A percentile compares a stretch with the other conserved stretches of the same genome.
Evolutionary conservation across 2,113 vertebrate species (phyloP).

Genomic region (Archilochus colubris): DNA sequence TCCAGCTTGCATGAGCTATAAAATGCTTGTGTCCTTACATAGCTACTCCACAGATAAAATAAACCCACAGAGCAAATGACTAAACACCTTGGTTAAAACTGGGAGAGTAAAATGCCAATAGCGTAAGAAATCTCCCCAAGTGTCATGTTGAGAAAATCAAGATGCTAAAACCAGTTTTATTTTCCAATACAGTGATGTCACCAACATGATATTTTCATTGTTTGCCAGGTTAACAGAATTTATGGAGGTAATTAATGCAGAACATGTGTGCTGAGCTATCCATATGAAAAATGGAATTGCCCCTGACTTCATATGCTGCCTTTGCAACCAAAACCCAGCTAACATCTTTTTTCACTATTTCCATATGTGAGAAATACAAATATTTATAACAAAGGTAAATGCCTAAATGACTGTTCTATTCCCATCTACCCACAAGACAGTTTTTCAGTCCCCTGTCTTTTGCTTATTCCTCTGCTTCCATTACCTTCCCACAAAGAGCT

Average conservation of each 20-base stretch:
- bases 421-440: background rate
- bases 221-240: conserved; percentile 82
- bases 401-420: conserved; percentile 2
- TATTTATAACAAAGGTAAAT: conserved; percentile 69
- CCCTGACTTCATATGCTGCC: conserved; percentile 70
- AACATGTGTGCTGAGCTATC: conserved; percentile 79
- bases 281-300: conserved; percentile 71
- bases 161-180: conserved; percentile 69
- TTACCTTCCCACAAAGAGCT: background rate
- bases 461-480: background rate
- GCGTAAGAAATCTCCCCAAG: background rate
- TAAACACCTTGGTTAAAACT: conserved; percentile 8
- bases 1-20: background rate
- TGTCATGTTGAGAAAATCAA: conserved; percentile 68
- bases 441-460: background rate
- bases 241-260: conserved; percentile 81
- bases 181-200: conserved; percentile 77
- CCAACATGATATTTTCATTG: conserved; percentile 77
- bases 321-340: conserved; percentile 63
- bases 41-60: background rate
- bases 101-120: conserved; percentile 6
- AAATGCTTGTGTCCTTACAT: background rate
- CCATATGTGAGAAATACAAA: conserved; percentile 60
- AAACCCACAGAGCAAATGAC: conserved; percentile 12
- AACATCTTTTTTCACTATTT: conserved; percentile 64